Evolutionary conservation across 2,888 invertebrate species (phyloP), one percentile per base, ranked within the genome.

Genomic region (Ethmia dodecea): DNA sequence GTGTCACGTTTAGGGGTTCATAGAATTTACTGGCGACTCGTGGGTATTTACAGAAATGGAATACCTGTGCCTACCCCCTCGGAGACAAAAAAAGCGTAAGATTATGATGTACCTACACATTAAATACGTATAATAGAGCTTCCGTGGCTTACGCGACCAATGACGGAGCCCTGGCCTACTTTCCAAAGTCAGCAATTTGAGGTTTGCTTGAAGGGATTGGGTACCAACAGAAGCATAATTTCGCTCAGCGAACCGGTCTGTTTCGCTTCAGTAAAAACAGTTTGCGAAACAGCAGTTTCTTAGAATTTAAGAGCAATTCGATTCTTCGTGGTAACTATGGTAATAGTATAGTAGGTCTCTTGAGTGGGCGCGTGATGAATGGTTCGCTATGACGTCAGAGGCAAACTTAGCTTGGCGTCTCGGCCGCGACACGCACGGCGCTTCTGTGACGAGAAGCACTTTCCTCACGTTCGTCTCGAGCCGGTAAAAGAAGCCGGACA

Each of bases 401-500:
- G 30, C 34, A 37, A 30, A 24, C 33, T 27, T 4, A 18, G 31
- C 42, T 45, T 46, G 52, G 54, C 48, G 27, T 33, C 22, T 47
- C 31, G 38, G 46, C 38, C 35, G 34, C 38, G n/a, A n/a, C 41
- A 42, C 47, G 43, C n/a, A 49, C 45, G 45, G 49, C 33, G 31
- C 20, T 16, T 31, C 25, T 26, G 47, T 58, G 54, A 58, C 60
- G 56, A 53, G 46, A 47, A 56, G 49, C 57, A 71, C 69, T 73
- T 71, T 72, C 71, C 62, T 67, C 61, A 49, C 56, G 63, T 58
- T 58, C 54, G 56, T 61, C 53, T 53, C 45, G 45, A 37, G 29
- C 47, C 40, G 42, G 49, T 24, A 43, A 42, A 55, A 64, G 57
- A 56, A 61, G 67, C 67, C 73, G 72, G 75, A 73, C 37, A 61